Evolutionary conservation across 2,113 vertebrate genomes (phyloP).

Genomic region (Psittacus erithacus): DNA sequence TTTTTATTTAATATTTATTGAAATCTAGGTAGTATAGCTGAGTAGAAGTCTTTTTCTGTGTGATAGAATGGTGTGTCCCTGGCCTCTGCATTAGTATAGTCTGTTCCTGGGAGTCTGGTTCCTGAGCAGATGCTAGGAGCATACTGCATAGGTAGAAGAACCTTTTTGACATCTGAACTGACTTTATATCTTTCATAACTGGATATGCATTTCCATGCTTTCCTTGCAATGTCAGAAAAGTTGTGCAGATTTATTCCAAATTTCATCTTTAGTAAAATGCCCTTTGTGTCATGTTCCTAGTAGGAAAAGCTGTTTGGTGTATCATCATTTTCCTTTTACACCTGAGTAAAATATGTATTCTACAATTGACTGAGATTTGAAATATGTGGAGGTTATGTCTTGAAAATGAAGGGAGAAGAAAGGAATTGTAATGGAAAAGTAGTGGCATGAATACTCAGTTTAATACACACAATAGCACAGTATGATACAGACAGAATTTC

Average conservation of each 20-base stretch:
- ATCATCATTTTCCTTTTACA: not conserved
- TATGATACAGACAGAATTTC: not conserved
- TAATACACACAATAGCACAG: not conserved
- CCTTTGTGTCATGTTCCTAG: not conserved
- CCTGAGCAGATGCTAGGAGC: not conserved
- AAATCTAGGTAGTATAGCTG: not conserved
- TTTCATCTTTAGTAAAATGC: not conserved
- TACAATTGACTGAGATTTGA: not conserved
- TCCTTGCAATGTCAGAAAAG: not conserved
- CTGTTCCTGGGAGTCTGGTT: not conserved
- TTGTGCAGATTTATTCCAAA: not conserved
- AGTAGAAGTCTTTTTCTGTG: not conserved
- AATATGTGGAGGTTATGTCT: not conserved
- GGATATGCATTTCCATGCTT: not conserved
- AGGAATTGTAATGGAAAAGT: not conserved
- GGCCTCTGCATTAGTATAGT: not conserved
- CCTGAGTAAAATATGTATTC: not conserved
- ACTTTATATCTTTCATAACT: not conserved
- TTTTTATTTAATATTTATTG: constrained; percentile 13
- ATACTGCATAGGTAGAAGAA: not conserved
- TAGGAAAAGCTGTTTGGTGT: not conserved
- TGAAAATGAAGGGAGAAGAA: not conserved
- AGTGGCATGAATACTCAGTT: not conserved
- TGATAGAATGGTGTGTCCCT: not conserved
- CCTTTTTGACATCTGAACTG: not conserved